phyloP scores from a whole-genome alignment of 2,113 vertebrate genomes.

The Chaetorhynchus papuensis region DNA sequence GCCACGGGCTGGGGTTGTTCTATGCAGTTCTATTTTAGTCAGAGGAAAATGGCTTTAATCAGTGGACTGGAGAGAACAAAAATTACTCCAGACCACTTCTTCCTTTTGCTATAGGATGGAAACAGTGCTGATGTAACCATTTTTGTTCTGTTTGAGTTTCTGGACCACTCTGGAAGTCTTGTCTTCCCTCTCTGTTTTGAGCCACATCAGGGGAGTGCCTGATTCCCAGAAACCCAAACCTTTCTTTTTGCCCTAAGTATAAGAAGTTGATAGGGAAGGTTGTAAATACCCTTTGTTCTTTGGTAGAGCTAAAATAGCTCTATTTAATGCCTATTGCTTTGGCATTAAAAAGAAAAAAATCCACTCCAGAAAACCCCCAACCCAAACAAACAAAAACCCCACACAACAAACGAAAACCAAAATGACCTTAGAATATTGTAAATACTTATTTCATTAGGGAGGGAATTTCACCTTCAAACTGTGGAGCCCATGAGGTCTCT shows the following conservation, averaged over 20 bases:
- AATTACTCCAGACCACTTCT: background rate
- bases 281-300: background rate
- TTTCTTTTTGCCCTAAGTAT: background rate
- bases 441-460: background rate
- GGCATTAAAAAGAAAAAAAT: background rate
- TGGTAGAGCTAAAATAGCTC: background rate
- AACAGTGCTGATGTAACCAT: background rate
- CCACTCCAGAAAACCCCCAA: rapidly evolving
- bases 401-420: background rate
- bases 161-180: background rate
- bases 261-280: background rate
- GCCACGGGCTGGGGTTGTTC: background rate
- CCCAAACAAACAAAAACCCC: background rate
- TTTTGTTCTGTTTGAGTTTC: background rate
- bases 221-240: background rate
- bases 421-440: background rate
- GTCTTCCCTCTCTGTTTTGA: background rate
- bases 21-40: background rate
- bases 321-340: background rate
- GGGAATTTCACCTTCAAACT: background rate
- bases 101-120: background rate
- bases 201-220: background rate
- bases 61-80: background rate
- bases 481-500: background rate
- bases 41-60: background rate